Evolutionary conservation across 30 jellyfish, hydroid and myxozoan genomes (phyloP).

Genomic region (Rhopilema esculentum): DNA sequence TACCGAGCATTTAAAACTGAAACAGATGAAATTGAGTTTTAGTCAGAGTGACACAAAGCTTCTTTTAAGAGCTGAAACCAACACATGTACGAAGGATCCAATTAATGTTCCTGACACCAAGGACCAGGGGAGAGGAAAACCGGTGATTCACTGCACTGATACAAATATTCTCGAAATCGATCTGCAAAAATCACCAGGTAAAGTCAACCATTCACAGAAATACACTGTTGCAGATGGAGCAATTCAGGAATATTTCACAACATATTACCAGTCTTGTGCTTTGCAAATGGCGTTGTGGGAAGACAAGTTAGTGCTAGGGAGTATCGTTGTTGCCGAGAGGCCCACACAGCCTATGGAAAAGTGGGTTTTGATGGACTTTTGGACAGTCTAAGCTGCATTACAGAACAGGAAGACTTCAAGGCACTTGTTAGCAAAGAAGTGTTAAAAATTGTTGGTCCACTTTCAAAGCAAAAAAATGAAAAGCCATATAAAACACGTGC

Average conservation of each 20-base stretch:
- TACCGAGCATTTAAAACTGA: not conserved
- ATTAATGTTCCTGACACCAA: not conserved
- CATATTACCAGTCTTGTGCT: too few species aligned
- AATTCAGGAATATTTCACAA: not conserved
- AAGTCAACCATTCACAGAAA: conserved; percentile 20
- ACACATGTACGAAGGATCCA: not conserved
- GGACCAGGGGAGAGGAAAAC: not conserved
- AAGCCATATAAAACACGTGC: conserved; percentile 2
- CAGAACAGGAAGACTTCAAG: conserved; percentile 40
- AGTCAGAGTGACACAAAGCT: not conserved
- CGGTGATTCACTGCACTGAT: not conserved
- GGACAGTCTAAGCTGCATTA: conserved; percentile 16
- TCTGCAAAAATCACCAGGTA: conserved; percentile 1
- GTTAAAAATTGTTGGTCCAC: conserved; percentile 18
- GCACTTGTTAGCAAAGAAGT: conserved; percentile 17
- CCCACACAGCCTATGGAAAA: conserved; percentile 26
- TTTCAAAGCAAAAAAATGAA: conserved; percentile 3
- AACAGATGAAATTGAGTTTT: not conserved
- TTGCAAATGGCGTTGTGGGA: not conserved
- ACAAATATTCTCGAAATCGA: not conserved
- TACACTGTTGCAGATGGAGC: not conserved
- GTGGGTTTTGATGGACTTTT: conserved; percentile 30
- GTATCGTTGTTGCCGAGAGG: conserved; percentile 49
- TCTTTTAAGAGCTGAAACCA: not conserved
- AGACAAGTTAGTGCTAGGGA: conserved; percentile 1